Evolutionary conservation across 2,888 invertebrate genomes (phyloP).

Genomic region (Chymomyza fuscimana): DNA sequence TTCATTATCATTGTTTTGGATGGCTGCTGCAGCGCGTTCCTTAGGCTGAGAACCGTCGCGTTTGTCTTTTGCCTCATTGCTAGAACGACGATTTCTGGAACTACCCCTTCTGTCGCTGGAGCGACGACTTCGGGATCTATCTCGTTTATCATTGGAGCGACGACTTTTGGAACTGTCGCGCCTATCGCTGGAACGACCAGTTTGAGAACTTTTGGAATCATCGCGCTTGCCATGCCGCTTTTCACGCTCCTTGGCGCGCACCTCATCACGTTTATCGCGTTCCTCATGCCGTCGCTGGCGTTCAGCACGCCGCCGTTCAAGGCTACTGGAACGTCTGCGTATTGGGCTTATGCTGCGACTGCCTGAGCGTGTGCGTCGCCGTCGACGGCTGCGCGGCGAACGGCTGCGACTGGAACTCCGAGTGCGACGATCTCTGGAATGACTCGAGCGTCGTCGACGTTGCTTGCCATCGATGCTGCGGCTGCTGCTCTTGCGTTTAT

Average conservation of each 20-base stretch:
- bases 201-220: neutral
- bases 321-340: conserved; percentile 63
- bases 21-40: neutral
- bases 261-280: conserved; percentile 57
- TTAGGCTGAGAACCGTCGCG: conserved; percentile 3
- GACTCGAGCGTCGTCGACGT: conserved; percentile 32
- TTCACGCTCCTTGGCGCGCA: conserved; percentile 57
- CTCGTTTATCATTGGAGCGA: neutral
- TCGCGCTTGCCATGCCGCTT: conserved; percentile 44
- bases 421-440: conserved; percentile 31
- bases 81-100: neutral
- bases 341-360: conserved; percentile 41
- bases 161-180: conserved; percentile 34
- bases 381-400: conserved; percentile 35
- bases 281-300: conserved; percentile 71
- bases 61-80: conserved; percentile 16
- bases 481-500: conserved; percentile 24
- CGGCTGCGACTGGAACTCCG: conserved; percentile 39
- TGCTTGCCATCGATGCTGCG: conserved; percentile 26
- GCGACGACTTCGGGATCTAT: neutral
- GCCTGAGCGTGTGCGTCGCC: conserved; percentile 40
- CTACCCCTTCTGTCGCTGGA: neutral
- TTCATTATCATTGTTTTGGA: conserved; percentile 60
- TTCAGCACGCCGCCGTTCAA: conserved; percentile 70
- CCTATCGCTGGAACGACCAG: conserved; percentile 26